Percentiles rank a stretch among this genome's conserved stretches.
Conservation (phyloP, 2,888 invertebrate genomes). For the Drosophila helvetica region DNA sequence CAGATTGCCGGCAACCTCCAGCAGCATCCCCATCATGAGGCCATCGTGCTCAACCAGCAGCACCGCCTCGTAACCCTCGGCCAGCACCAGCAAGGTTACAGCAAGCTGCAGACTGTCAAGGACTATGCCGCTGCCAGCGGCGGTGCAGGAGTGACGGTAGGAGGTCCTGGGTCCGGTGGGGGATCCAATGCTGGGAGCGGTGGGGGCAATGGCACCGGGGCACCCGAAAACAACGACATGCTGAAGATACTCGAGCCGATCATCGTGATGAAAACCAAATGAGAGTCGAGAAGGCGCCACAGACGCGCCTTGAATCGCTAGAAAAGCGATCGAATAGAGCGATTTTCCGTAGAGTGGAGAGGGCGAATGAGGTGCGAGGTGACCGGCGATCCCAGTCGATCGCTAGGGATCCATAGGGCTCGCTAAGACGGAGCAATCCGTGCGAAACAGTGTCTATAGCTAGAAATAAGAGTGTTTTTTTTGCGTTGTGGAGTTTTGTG, state of each 20-base stretch:
- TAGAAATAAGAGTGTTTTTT: slow-evolving; percentile 37
- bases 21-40: slow-evolving; percentile 70
- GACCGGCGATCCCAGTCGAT: background rate
- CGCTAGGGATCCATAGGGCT: background rate
- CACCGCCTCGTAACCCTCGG: slow-evolving; percentile 72
- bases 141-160: slow-evolving; percentile 44
- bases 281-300: slow-evolving; percentile 70
- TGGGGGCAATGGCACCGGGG: slow-evolving; percentile 43
- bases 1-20: slow-evolving; percentile 58
- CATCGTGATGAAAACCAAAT: slow-evolving; percentile 84
- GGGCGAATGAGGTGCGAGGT: background rate
- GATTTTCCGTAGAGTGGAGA: background rate
- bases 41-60: slow-evolving; percentile 68
- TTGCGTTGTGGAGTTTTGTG: slow-evolving; percentile 3
- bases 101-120: slow-evolving; percentile 51
- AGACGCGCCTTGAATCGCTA: slow-evolving; percentile 44
- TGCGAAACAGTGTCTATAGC: slow-evolving; percentile 29
- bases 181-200: slow-evolving; percentile 35
- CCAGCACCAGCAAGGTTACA: slow-evolving; percentile 70
- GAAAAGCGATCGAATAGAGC: background rate
- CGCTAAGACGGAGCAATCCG: background rate
- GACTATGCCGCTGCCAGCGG: slow-evolving; percentile 12
- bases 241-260: slow-evolving; percentile 84
- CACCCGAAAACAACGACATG: slow-evolving; percentile 83
- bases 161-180: slow-evolving; percentile 9